Base-by-base conservation (phyloP, 2,113 vertebrate species). In the Orycteropus afer region DNA sequence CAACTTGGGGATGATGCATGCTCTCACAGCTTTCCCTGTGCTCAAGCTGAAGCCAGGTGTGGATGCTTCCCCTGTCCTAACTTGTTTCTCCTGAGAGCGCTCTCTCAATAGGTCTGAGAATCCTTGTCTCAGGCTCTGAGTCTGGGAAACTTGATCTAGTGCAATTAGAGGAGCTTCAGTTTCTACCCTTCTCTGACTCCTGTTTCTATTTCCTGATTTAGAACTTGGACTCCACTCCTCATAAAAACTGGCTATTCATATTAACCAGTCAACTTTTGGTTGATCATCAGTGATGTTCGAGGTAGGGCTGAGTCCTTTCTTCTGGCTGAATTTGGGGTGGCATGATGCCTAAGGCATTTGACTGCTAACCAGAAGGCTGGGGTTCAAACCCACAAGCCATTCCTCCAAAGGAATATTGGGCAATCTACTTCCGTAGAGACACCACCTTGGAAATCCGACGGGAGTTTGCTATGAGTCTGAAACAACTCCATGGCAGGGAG, bases 101-200 rank as follows among this genome's bases (percentile, higher is more conserved):
- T 15, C 13, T 7, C n/a, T 20, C 18, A 2, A 3, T 7, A 61
- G 55, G 11, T 29, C 17, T 40, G 7, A 49, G 45, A 86, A 32
- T 51, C 27, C 18, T n/a, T 11, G 34, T 9, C 23, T 45, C 14
- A 67, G 42, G 15, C 20, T 69, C 42, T 27, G n/a, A 57, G 47
- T 91, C 47, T 14, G 15, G 18, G 40, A 53, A 51, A 57, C 15
- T 13, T 20, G n/a, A 63, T 6, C 45, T 37, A 37, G 78, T 10
- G 0, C 34, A 69, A 3, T 0, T 14, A 65, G 27, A 23, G 10
- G 51, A 82, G 53, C 1, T 51, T 3, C 1, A 14, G 7, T 11
- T 45, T 13, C 27, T 3, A 51, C 17, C 17, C 57, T 74, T 85
- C 45, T 55, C 51, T 42, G 14, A 69, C 12, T 67, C 34, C 65